A percentile compares a stretch with the other conserved stretches of the same genome.
Conservation (phyloP, 2,113 vertebrate genomes). For the Dunckerocampus dactyliophorus region DNA sequence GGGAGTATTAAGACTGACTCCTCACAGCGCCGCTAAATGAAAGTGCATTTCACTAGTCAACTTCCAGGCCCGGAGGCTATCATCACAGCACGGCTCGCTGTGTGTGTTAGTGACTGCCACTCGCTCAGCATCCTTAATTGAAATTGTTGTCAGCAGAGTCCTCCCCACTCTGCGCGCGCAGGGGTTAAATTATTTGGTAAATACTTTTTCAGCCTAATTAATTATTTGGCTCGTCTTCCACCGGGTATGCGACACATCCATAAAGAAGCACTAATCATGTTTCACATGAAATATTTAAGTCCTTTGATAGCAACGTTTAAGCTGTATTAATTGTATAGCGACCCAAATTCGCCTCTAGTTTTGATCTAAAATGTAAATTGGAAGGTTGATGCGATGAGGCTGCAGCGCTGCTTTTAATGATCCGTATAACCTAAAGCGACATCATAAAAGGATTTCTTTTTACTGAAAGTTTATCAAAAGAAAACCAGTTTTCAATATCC, state of each 20-base stretch:
- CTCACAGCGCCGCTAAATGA: constrained; percentile 43
- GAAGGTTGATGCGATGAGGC: constrained; percentile 15
- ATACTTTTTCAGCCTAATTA: constrained; percentile 1
- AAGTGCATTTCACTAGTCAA: constrained; percentile 41
- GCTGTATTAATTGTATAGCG: constrained; percentile 2
- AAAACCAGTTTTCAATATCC: constrained; percentile 37
- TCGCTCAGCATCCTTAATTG: constrained; percentile 31
- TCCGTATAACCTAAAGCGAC: constrained; percentile 17
- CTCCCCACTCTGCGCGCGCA: neutral
- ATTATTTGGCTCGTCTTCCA: constrained; percentile 6
- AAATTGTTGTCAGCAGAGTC: constrained; percentile 28
- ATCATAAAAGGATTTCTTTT: constrained; percentile 34
- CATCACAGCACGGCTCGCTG: constrained; percentile 24
- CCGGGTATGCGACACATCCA: constrained; percentile 1
- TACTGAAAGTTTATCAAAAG: constrained; percentile 29
- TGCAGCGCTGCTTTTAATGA: constrained; percentile 19
- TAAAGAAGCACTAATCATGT: constrained; percentile 17
- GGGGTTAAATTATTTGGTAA: constrained; percentile 11
- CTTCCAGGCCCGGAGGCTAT: constrained; percentile 25
- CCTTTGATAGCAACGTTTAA: constrained; percentile 10
- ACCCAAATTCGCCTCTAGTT: constrained; percentile 3
- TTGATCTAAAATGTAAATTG: constrained; percentile 7
- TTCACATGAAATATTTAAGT: constrained; percentile 15
- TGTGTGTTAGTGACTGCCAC: neutral
- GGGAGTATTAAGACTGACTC: constrained; percentile 56